Conservation (phyloP, 2,113 vertebrate genomes). For the Elanus axillaris region DNA sequence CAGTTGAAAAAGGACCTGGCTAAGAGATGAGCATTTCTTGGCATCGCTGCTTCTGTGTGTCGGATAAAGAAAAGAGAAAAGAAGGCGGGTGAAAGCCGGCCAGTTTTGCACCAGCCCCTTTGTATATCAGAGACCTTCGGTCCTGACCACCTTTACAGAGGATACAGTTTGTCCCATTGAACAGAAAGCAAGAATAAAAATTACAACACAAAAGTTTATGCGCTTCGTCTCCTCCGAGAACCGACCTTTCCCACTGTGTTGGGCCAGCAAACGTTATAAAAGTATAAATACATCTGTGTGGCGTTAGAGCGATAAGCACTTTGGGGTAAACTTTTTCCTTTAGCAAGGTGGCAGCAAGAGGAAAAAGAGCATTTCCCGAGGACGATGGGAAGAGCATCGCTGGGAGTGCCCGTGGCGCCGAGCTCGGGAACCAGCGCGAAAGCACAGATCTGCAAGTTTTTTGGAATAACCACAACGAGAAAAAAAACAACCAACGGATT, state of each 20-base stretch:
- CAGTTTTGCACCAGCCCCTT: background rate
- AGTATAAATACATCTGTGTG: slow-evolving; percentile 35
- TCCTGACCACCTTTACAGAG: slow-evolving; percentile 56
- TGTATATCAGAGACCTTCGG: background rate
- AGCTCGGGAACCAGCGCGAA: background rate
- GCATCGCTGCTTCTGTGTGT: slow-evolving; percentile 48
- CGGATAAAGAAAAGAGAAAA: background rate
- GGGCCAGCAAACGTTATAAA: background rate
- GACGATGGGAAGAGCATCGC: background rate
- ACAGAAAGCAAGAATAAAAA: slow-evolving; percentile 48
- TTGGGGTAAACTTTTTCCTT: slow-evolving; percentile 35
- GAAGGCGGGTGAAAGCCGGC: background rate
- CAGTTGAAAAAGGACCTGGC: slow-evolving; percentile 27
- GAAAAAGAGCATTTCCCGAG: slow-evolving; percentile 44
- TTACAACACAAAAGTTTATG: slow-evolving; percentile 13
- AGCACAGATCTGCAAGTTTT: background rate
- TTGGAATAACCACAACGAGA: background rate
- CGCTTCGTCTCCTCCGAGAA: slow-evolving; percentile 41
- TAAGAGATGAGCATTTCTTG: slow-evolving; percentile 55
- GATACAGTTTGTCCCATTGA: slow-evolving; percentile 68
- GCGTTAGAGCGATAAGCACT: slow-evolving; percentile 41
- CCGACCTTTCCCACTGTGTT: background rate
- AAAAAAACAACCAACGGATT: background rate
- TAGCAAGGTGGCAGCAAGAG: slow-evolving; percentile 29
- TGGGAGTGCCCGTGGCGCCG: background rate